Percentiles rank a stretch among this genome's conserved stretches.
Evolutionary conservation across 2,113 vertebrate species (phyloP).

Genomic region (Arothron firmamentum): DNA sequence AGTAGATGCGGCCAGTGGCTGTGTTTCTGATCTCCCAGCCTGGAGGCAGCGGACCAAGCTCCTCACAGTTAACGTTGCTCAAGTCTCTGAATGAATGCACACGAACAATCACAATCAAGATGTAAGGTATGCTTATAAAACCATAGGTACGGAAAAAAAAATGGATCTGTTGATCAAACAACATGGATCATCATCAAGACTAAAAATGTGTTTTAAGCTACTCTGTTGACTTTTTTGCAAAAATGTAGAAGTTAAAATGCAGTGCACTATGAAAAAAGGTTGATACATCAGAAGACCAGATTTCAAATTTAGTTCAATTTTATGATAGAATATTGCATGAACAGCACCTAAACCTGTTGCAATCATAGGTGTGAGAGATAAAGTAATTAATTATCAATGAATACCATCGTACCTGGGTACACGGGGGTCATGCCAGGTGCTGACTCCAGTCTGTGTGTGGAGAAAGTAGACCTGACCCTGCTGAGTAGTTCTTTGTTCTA

Average conservation of each 20-base stretch:
- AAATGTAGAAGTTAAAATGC: no score
- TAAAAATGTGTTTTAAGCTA: no score
- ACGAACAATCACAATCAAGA: background rate
- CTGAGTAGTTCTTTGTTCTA: conserved; percentile 95
- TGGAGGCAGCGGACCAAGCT: conserved; percentile 93
- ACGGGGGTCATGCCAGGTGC: conserved; percentile 94
- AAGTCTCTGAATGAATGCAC: conserved; percentile 47
- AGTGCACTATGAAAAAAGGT: no score
- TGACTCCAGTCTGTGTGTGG: conserved; percentile 95
- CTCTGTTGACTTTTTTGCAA: no score
- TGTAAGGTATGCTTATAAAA: no score
- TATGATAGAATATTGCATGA: background rate
- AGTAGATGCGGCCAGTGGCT: conserved; percentile 95
- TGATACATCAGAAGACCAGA: background rate
- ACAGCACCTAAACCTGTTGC: conserved; percentile 6
- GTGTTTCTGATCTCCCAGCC: conserved; percentile 99
- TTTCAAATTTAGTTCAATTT: conserved; percentile 60
- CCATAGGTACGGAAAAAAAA: no score
- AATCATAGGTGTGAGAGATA: conserved; percentile 11
- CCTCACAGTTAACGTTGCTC: conserved; percentile 97
- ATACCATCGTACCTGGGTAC: conserved; percentile 81
- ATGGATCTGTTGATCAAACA: no score
- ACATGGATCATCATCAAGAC: no score
- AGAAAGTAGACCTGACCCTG: conserved; percentile 97
- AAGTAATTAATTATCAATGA: conserved; percentile 17